Evolutionary conservation across 2,797 vertebrate species (phyloP).

Genomic region (Mus caroli): DNA sequence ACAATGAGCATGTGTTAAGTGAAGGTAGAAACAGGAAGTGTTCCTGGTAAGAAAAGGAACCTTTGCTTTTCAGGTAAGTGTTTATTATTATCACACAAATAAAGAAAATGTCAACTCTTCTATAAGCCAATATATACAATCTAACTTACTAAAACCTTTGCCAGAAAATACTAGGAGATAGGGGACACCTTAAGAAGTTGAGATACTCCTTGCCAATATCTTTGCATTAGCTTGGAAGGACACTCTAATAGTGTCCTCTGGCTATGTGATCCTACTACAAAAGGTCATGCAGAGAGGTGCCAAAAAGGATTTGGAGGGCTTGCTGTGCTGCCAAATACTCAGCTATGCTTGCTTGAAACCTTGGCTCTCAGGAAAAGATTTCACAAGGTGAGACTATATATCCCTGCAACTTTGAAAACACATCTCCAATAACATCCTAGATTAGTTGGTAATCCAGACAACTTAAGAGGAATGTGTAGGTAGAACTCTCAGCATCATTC

Average conservation of each 20-base stretch:
- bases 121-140: not conserved
- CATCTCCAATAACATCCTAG: not conserved
- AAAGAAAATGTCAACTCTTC: not conserved
- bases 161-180: not conserved
- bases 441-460: not conserved
- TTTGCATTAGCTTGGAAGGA: not conserved
- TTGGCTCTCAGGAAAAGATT: not conserved
- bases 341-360: not conserved
- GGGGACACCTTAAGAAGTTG: not conserved
- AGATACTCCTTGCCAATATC: not conserved
- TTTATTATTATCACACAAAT: not conserved
- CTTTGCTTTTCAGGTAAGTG: not conserved
- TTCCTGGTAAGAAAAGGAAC: slow-evolving; percentile 20
- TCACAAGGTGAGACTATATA: not conserved
- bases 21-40: not conserved
- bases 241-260: accelerated
- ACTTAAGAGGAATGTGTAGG: not conserved
- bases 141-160: not conserved
- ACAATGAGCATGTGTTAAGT: not conserved
- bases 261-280: not conserved
- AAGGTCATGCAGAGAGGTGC: not conserved
- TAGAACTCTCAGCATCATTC: not conserved
- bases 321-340: not conserved
- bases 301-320: not conserved
- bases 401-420: slow-evolving; percentile 45